Percentiles rank a stretch among this genome's conserved stretches.
Conservation (phyloP, 1,140 invertebrate genomes). For the Anoplophora glabripennis region DNA sequence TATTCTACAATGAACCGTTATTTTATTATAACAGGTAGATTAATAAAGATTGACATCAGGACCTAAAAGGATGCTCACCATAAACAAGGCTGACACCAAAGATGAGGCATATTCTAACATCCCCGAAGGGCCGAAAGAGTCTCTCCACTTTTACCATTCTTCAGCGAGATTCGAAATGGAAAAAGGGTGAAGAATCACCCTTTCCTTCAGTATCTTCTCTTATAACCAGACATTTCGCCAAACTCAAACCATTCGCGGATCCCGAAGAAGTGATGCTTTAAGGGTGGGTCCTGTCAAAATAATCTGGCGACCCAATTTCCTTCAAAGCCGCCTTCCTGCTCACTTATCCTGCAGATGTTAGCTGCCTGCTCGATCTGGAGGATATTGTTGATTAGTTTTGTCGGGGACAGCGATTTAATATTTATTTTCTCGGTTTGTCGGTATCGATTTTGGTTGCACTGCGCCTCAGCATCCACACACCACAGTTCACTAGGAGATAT, state of each 20-base stretch:
- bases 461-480: no score
- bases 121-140: constrained; percentile 12
- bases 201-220: constrained; percentile 32
- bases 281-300: constrained; percentile 11
- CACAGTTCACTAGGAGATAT: background rate
- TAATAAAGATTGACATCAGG: no score
- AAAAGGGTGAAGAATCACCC: constrained; percentile 12
- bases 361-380: no score
- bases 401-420: no score
- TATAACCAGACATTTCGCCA: constrained; percentile 32
- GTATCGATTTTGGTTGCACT: no score
- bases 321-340: no score
- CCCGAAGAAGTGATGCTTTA: background rate
- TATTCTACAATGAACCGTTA: no score
- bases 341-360: no score
- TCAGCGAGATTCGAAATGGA: background rate
- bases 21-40: no score
- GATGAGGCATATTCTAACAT: constrained; percentile 5
- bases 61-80: background rate
- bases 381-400: no score
- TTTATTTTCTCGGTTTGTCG: no score
- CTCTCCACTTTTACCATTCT: constrained; percentile 8
- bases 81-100: constrained; percentile 6
- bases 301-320: background rate
- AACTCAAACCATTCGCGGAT: no score